Evolutionary conservation across 1,140 invertebrate species (phyloP).

Genomic region (Ostrea edulis): DNA sequence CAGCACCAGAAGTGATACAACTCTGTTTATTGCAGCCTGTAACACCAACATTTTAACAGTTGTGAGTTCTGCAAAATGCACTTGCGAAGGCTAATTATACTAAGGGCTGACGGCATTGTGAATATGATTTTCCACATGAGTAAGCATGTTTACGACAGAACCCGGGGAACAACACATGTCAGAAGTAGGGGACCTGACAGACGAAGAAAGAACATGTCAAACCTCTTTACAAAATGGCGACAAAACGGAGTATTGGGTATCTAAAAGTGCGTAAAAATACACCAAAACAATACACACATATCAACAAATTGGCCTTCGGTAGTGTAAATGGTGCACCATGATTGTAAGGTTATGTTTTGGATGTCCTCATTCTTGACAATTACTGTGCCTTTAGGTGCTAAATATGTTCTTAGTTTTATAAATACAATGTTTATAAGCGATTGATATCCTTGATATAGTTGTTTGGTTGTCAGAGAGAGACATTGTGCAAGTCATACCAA

Average conservation of each 20-base stretch:
- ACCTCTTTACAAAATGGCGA: constrained; percentile 2
- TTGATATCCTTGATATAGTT: background rate
- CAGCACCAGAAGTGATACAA: no score
- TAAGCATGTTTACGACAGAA: constrained; percentile 14
- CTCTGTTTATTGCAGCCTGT: no score
- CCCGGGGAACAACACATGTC: constrained; percentile 18
- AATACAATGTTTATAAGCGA: background rate
- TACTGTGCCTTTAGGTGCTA: background rate
- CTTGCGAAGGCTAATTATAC: background rate
- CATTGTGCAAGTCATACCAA: background rate
- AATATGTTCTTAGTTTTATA: background rate
- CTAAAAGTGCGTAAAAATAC: constrained; percentile 24
- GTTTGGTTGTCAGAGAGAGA: background rate
- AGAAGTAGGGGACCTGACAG: background rate
- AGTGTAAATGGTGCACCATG: background rate
- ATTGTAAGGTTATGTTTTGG: constrained; percentile 10
- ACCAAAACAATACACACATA: background rate
- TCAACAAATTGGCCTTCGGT: constrained; percentile 1
- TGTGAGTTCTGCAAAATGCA: background rate
- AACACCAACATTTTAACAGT: background rate
- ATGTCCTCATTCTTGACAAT: background rate
- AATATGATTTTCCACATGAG: constrained; percentile 33
- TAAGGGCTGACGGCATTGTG: background rate
- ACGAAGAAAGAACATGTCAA: constrained; percentile 38
- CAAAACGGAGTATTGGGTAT: constrained; percentile 19